Conservation (phyloP, 2,888 invertebrate genomes). For the Nymphalis c-album region DNA sequence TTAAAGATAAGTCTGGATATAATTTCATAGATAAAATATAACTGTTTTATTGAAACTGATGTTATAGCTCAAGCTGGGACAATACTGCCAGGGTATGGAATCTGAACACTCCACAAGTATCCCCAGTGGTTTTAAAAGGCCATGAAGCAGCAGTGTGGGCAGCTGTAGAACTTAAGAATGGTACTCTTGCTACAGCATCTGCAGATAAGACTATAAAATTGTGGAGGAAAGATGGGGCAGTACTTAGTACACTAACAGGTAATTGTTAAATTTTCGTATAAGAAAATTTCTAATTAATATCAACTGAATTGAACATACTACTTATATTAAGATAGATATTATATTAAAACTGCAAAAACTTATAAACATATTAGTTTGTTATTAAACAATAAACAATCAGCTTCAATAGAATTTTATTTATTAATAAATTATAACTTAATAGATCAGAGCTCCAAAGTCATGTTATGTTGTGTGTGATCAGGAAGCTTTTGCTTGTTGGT, state of each 20-base stretch:
- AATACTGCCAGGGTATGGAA: constrained; percentile 92
- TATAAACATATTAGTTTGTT: too few species aligned
- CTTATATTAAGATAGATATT: too few species aligned
- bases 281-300: neutral
- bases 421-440: too few species aligned
- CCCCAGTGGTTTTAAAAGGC: constrained; percentile 82
- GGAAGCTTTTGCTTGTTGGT: too few species aligned
- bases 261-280: constrained; percentile 7
- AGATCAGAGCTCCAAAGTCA: too few species aligned
- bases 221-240: constrained; percentile 88
- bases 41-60: neutral
- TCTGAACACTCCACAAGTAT: constrained; percentile 76
- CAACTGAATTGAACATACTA: neutral
- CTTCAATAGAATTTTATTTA: too few species aligned
- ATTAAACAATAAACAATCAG: too few species aligned
- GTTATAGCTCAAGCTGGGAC: constrained; percentile 96
- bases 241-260: constrained; percentile 85
- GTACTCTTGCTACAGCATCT: constrained; percentile 89
- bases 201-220: constrained; percentile 95
- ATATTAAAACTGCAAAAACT: too few species aligned
- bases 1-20: too few species aligned
- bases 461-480: too few species aligned
- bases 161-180: constrained; percentile 79
- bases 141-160: constrained; percentile 95
- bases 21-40: too few species aligned